Percentiles rank a stretch among this genome's conserved stretches.
Conservation (phyloP, 92 coral and sea anemone genomes). For the Palythoa heliodiscus region DNA sequence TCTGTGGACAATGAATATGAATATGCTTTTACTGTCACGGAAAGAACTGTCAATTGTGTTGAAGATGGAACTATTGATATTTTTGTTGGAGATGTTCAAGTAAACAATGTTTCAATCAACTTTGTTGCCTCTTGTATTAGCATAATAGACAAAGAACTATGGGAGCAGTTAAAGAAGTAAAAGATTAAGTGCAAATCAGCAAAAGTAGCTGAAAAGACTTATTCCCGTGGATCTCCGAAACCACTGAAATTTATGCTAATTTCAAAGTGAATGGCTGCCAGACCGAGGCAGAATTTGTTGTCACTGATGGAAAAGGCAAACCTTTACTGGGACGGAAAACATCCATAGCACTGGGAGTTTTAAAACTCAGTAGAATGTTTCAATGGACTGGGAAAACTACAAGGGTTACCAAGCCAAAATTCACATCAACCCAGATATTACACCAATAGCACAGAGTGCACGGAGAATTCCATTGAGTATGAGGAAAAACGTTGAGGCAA, state of each 20-base stretch:
- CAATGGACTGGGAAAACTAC: constrained; percentile 5
- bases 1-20: constrained; percentile 40
- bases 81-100: constrained; percentile 34
- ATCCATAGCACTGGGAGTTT: background rate
- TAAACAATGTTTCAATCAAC: constrained; percentile 31
- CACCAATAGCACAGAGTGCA: constrained; percentile 20
- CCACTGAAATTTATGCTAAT: background rate
- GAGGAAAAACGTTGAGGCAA: background rate
- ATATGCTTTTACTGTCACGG: constrained; percentile 2
- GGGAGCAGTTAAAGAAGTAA: constrained; percentile 46
- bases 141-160: constrained; percentile 34
- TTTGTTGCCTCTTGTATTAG: constrained; percentile 45
- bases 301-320: constrained; percentile 36
- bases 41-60: background rate
- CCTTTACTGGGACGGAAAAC: constrained; percentile 22
- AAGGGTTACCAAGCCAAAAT: constrained; percentile 19
- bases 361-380: constrained; percentile 23
- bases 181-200: constrained; percentile 48
- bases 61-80: constrained; percentile 18
- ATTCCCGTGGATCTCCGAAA: no score
- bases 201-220: background rate
- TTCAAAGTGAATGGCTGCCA: constrained; percentile 12
- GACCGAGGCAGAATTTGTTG: constrained; percentile 41
- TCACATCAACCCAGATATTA: constrained; percentile 16
- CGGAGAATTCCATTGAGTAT: background rate